Percentiles rank a stretch among this genome's conserved stretches.
These are phyloP conservation scores for Aplodontia rufa DNA, from an alignment of 2,113 vertebrate species.

Conservation along the genomic window DNA sequence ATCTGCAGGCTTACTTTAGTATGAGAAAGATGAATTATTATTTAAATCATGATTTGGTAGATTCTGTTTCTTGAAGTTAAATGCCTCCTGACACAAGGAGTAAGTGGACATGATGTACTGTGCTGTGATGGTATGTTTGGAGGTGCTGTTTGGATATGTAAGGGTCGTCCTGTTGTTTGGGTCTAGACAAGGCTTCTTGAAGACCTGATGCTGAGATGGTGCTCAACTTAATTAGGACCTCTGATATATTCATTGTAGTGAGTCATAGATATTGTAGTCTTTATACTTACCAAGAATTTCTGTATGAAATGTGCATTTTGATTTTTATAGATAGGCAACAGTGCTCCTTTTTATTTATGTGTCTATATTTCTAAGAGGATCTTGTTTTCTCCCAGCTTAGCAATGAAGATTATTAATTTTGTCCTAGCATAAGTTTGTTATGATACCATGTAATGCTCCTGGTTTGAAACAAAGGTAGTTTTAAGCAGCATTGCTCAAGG, in stretches of 20 bases:
- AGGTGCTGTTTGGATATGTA: neutral
- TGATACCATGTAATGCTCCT: neutral
- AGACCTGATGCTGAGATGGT: neutral
- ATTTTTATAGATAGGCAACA: neutral
- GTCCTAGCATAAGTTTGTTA: neutral
- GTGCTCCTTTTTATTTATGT: neutral
- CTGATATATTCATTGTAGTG: neutral
- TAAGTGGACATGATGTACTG: neutral
- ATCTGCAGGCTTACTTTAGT: neutral
- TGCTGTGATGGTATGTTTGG: neutral
- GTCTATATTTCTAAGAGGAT: neutral
- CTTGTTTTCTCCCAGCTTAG: neutral
- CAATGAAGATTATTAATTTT: constrained; percentile 25
- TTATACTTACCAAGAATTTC: neutral
- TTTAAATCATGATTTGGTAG: neutral
- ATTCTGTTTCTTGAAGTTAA: neutral
- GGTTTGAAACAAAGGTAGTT: neutral
- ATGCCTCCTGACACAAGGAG: neutral
- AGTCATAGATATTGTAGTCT: neutral
- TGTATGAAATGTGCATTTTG: neutral
- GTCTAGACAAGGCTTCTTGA: neutral
- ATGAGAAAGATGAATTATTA: neutral
- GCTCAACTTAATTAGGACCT: neutral
- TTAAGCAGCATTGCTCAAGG: neutral
- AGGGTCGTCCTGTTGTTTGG: neutral